Evolutionary conservation across 2,113 vertebrate species (phyloP), one percentile per base, ranked within the genome.

Genomic region (Pachyramphus minor): DNA sequence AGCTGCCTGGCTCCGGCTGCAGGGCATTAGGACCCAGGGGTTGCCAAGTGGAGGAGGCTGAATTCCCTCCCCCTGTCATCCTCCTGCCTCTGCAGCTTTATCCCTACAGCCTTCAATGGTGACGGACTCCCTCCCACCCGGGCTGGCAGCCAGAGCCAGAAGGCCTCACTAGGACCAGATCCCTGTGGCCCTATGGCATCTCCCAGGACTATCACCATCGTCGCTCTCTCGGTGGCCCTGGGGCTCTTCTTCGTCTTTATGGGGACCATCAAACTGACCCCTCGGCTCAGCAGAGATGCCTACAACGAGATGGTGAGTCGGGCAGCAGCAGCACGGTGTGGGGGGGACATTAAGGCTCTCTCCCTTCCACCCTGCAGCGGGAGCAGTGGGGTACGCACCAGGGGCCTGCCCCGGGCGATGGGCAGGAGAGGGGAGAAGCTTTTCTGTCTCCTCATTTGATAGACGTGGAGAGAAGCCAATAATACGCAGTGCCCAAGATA

Each of bases 161-260:
- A 95, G 91, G 90, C 94, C 95, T 94, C 73, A 42, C 73, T 93
- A 95, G 87, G 82, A 96, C 49, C 58, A 47, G 39, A 63, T 90
- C 95, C 74, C 55, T 28, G 83, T 41, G 30, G 86, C 87, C 97
- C 97, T 18, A 99, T 99, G 99, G 98, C 99, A 88, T 99, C 99
- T 45, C 99, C 99, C 52, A 98, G 99, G 97, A 99, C 99, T 41
- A 28, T 99, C 91, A 99, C 99, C 69, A 99, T 99, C 25, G 97
- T 99, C 53, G 98, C 99, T 73, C 99, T 99, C 31, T 99, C 99
- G 4, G 98, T 99, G 75, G 99, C 99, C 59, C 96, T 99, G 83
- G 99, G 99, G 62, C 98, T 99, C 47, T 99, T 99, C 95, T 99
- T 99, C 66, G 99, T 99, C 67, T 99, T 99, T 39, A 99, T 99